Base-by-base conservation (phyloP, 2,113 vertebrate genomes). In the Rhabdomys dilectus region DNA sequence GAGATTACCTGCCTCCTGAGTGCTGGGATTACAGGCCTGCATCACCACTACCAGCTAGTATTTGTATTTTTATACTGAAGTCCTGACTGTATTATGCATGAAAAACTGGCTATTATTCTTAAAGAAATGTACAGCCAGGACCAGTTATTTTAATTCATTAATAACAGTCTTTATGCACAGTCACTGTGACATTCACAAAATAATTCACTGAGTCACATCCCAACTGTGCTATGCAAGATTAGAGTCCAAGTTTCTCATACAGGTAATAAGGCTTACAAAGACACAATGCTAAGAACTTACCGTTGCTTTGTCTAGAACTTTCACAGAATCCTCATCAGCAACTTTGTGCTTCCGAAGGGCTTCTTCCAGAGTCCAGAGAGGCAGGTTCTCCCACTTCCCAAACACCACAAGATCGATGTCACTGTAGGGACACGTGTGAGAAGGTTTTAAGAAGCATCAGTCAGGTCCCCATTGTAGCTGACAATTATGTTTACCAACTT, bases 371-470 rank as follows among this genome's bases (percentile, higher is more conserved):
- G 99, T 99, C 99, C 99, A 99, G 36, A 99, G 99, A 21, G 99
- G 99, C 73, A 99, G 99, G 0, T 99, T 99, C 96, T 99, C 99
- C 99, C 99, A 99, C 97, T 99, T 99, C 88, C 99, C 99, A 97
- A 99, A 99, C 56, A 99, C 99, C 45, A 99, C 99, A 97, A 99
- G 99, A 97, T 99, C 99, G 89, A 99, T 99, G 98, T 99, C 99
- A 97, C 99, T 99, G 86, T 10, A 70, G 24, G 80, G 62, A 88
- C 56, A 94, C 6, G 82, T 0, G 8, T 12, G 34, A 29, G 26
- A 56, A 42, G 60, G 24, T 84, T 45, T n/a, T 58, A 90, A 48
- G 64, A 39, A 73, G 68, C 34, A 36, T 78, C 24, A 73, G 53
- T 42, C 22, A 13, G n/a, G 7, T 19, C 29, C 13, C 48, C 36